phyloP scores from a whole-genome alignment of 2,113 vertebrate genomes.

The Phyllopteryx taeniolatus region DNA sequence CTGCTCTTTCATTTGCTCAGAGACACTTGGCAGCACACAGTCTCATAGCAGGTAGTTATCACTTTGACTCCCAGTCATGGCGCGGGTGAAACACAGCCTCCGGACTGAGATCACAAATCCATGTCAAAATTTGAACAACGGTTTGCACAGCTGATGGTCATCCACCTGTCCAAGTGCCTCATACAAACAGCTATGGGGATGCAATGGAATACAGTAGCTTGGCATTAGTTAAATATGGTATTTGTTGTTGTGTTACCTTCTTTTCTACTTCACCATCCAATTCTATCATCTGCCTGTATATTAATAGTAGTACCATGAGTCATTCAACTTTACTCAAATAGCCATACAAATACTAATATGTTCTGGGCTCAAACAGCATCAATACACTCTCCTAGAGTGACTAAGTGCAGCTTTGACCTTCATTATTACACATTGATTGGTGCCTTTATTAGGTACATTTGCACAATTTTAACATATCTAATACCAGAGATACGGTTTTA shows the following conservation, averaged over 20 bases:
- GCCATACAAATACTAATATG: background rate
- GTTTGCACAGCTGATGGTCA: conserved; percentile 32
- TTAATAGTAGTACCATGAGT: background rate
- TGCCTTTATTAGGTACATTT: background rate
- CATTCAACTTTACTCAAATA: background rate
- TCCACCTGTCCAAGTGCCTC: background rate
- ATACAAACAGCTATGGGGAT: background rate
- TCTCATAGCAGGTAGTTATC: conserved; percentile 32
- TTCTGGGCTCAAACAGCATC: background rate
- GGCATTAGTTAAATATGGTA: background rate
- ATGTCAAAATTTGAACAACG: conserved; percentile 37
- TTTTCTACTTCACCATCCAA: background rate
- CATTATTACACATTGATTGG: background rate
- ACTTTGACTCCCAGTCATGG: conserved; percentile 28
- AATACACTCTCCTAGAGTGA: background rate
- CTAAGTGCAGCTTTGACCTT: background rate
- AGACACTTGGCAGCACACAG: conserved; percentile 28
- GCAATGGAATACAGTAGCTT: background rate
- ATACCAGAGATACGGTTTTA: background rate
- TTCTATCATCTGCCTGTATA: background rate
- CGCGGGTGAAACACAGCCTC: conserved; percentile 27
- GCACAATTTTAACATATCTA: background rate
- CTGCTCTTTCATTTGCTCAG: conserved; percentile 34
- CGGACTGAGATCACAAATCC: conserved; percentile 38
- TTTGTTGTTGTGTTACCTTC: background rate